Percentiles rank a stretch among this genome's conserved stretches.
These are phyloP conservation scores for Neotoma lepida DNA, from an alignment of 2,113 vertebrate genomes.

Conservation along the genomic window DNA sequence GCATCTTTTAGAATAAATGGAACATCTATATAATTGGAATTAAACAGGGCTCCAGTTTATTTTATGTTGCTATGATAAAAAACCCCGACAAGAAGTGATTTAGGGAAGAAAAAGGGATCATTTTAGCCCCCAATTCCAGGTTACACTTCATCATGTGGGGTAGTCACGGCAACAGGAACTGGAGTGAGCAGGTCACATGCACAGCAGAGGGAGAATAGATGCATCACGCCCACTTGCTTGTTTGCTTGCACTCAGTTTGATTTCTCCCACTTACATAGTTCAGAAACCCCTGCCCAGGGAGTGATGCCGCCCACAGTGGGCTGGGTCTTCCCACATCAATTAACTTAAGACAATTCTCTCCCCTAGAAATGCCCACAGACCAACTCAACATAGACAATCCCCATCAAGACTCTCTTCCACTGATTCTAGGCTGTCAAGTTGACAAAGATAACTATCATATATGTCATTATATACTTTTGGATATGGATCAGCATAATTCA, in stretches of 20 bases:
- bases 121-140: not conserved
- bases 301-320: not conserved
- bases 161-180: not conserved
- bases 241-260: not conserved
- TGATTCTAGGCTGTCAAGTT: not conserved
- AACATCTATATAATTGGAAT: not conserved
- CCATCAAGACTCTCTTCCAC: not conserved
- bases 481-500: not conserved
- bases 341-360: not conserved
- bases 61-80: not conserved
- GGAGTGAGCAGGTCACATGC: too few species aligned
- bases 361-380: not conserved
- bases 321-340: not conserved
- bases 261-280: not conserved
- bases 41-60: not conserved
- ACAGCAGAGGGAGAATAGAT: not conserved
- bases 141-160: not conserved
- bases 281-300: not conserved
- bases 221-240: not conserved
- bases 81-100: not conserved
- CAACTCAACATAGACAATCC: not conserved
- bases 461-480: not conserved
- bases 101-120: not conserved
- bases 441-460: not conserved
- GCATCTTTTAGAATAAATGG: not conserved